phyloP scores from a whole-genome alignment of 2,797 vertebrate species.

The Sebastolobus alascanus region DNA sequence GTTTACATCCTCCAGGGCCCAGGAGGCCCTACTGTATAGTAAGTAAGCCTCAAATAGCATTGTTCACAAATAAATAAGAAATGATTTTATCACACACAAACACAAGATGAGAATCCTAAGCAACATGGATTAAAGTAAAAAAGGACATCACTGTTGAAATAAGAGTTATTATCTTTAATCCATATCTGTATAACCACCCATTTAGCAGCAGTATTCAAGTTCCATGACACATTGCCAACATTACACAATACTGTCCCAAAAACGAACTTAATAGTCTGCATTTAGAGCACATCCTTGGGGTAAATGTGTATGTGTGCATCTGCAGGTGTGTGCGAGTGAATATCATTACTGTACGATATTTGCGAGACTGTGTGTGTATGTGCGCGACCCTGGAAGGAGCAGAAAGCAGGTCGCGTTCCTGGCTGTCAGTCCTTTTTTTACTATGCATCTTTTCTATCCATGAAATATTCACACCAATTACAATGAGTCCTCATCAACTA shows the following conservation, averaged over 20 bases:
- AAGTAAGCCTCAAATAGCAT: background rate
- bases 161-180: background rate
- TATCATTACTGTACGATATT: constrained; percentile 13
- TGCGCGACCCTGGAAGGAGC: background rate
- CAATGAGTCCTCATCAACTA: constrained; percentile 72
- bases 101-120: background rate
- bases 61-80: background rate
- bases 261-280: constrained; percentile 42
- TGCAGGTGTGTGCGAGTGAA: constrained; percentile 16
- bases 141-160: background rate
- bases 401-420: constrained; percentile 55
- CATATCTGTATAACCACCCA: background rate
- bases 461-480: constrained; percentile 75
- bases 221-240: constrained; percentile 16
- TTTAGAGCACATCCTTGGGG: constrained; percentile 54
- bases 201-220: constrained; percentile 17
- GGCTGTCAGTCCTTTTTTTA: constrained; percentile 50
- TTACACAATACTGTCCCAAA: constrained; percentile 35
- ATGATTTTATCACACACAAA: background rate
- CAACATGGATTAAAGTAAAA: background rate
- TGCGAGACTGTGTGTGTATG: constrained; percentile 12
- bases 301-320: background rate
- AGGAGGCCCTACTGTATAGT: background rate
- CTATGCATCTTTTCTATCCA: constrained; percentile 38
- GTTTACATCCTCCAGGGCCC: background rate